Base-by-base conservation (phyloP, 2,797 vertebrate species). In the Sebastes paucispinis region DNA sequence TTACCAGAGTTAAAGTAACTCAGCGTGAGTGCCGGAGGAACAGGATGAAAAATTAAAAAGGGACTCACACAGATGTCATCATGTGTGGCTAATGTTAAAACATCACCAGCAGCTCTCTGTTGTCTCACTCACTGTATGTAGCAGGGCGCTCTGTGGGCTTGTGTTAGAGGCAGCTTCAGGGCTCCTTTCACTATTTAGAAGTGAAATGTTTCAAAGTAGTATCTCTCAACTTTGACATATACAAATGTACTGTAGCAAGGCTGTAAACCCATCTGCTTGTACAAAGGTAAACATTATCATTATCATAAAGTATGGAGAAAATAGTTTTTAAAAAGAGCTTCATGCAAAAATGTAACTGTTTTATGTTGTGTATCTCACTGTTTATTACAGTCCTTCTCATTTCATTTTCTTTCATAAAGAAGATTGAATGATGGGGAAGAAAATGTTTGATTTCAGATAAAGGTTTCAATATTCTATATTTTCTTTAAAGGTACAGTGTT, bases 31-130 rank as follows among this genome's bases (percentile, higher is more conserved):
- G 43, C 43, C 12, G 39, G 39, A 76, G 73, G 64, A 65, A 29
- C 25, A 1, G 69, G 72, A 82, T 82, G 81, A 82, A 84, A 85
- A 50, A 82, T 83, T 66, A 55, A 57, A 57, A 85, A 77, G 25
- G 31, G 58, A 66, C 31, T 34, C 47, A 10, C 47, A 50, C 57
- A 68, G 25, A 76, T 75, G 79, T 80, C 82, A 59, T 85, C 63
- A 60, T 67, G 71, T 86, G 71, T 27, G 20, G 57, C 47, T 73
- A 24, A 75, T 63, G 6, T 25, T 72, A 65, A 75, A 84, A 78
- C 64, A 74, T 77, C 63, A 34, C 31, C 34, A 27, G 65, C 72
- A 22, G 36, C 12, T 12, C 34, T 36, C 34, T 36, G 34, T 36
- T 36, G 36, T 13, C 36, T 52, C 22, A 27, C n/a, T 34, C 18